A percentile compares a stretch with the other conserved stretches of the same genome.
Evolutionary conservation across 2,888 invertebrate genomes (phyloP).

Genomic region (Drosophila hamatofila): DNA sequence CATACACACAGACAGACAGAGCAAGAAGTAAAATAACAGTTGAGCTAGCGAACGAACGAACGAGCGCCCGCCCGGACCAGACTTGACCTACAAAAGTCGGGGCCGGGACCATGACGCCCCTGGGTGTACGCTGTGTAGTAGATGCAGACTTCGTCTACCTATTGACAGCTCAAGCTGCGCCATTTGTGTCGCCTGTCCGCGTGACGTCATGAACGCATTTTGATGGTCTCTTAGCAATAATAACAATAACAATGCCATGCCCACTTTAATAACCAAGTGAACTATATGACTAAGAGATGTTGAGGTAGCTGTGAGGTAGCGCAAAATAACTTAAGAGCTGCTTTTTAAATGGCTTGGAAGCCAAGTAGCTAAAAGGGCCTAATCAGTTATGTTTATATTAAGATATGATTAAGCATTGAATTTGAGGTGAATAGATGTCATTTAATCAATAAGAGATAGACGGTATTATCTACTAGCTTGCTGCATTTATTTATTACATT

Average conservation of each 20-base stretch:
- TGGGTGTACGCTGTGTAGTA: constrained; percentile 37
- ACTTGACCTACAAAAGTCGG: constrained; percentile 75
- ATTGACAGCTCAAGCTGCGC: constrained; percentile 54
- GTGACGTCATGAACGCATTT: constrained; percentile 45
- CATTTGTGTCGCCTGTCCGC: constrained; percentile 27
- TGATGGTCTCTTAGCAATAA: constrained; percentile 16
- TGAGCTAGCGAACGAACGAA: not conserved
- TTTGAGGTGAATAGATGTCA: not conserved
- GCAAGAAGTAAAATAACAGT: constrained; percentile 15
- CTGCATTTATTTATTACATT: no score
- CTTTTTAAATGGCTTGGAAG: not conserved
- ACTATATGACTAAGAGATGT: not conserved
- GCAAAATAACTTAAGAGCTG: not conserved
- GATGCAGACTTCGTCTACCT: constrained; percentile 27
- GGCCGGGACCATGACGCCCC: constrained; percentile 55
- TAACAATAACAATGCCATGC: constrained; percentile 28
- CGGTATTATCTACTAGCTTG: no score
- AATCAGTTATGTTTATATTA: not conserved
- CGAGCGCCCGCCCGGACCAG: constrained; percentile 53
- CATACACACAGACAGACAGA: constrained; percentile 32
- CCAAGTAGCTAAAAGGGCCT: not conserved
- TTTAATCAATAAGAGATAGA: not conserved
- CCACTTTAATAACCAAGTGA: constrained; percentile 2
- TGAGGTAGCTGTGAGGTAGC: constrained; percentile 15
- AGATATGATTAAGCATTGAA: not conserved